Conservation (phyloP, 1,140 invertebrate genomes). For the Drosophila santomea region DNA sequence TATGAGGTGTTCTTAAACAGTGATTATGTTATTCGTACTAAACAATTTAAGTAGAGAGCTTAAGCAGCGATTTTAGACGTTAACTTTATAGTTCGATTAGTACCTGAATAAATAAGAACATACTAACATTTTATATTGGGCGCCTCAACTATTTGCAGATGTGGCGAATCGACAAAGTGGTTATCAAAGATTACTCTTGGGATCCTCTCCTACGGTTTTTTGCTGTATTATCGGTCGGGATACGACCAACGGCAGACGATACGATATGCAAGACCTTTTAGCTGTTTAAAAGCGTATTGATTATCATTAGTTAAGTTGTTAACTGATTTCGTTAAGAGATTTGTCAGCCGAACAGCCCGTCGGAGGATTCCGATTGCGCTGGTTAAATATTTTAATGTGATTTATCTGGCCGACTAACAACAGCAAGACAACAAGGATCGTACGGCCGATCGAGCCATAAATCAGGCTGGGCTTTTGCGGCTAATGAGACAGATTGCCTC, state of each 20-base stretch:
- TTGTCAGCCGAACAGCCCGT: constrained; percentile 59
- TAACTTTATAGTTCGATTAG: too few species aligned
- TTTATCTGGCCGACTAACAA: constrained; percentile 63
- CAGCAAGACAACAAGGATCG: constrained; percentile 18
- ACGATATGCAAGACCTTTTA: constrained; percentile 35
- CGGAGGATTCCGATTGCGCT: constrained; percentile 24
- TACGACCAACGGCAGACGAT: background rate
- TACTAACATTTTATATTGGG: constrained; percentile 37
- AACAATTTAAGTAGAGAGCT: background rate
- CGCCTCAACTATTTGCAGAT: constrained; percentile 54
- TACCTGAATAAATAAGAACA: too few species aligned
- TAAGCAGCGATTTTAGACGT: background rate
- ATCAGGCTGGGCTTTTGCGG: constrained; percentile 64
- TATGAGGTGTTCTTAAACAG: too few species aligned
- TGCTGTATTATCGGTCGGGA: constrained; percentile 31
- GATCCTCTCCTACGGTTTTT: constrained; percentile 7
- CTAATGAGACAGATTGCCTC: constrained; percentile 77
- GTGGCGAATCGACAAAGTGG: constrained; percentile 58
- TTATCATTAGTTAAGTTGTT: constrained; percentile 83
- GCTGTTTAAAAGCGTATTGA: constrained; percentile 70
- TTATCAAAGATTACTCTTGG: constrained; percentile 70
- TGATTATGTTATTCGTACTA: too few species aligned
- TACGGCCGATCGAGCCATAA: constrained; percentile 49
- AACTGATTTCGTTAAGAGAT: constrained; percentile 79
- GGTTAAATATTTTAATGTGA: constrained; percentile 79